Evolutionary conservation across 2,888 invertebrate species (phyloP).

Genomic region (Amblyjoppa proteus): DNA sequence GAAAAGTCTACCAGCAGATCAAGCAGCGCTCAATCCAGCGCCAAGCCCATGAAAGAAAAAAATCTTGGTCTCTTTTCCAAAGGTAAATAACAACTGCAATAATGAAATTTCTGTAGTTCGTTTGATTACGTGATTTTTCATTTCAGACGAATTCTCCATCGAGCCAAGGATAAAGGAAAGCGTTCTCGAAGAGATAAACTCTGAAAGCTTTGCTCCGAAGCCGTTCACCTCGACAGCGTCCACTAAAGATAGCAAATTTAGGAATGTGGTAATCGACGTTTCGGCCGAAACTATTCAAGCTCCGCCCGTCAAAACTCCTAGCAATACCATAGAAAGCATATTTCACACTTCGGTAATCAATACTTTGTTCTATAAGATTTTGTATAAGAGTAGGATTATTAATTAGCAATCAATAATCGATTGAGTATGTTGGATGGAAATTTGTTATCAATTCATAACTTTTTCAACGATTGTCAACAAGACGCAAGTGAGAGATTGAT

Average conservation of each 20-base stretch:
- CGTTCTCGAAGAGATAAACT: constrained; percentile 90
- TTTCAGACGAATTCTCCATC: constrained; percentile 80
- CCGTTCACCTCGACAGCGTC: constrained; percentile 86
- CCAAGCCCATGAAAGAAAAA: constrained; percentile 76
- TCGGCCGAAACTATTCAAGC: constrained; percentile 90
- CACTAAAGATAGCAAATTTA: constrained; percentile 87
- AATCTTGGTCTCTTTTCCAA: constrained; percentile 70
- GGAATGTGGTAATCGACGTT: constrained; percentile 91
- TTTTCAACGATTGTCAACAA: neutral
- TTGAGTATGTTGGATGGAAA: neutral
- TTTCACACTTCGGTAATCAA: constrained; percentile 82
- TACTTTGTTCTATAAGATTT: neutral
- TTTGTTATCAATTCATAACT: neutral
- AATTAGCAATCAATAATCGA: constrained; percentile 33
- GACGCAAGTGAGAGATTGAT: no score
- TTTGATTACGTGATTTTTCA: constrained; percentile 13
- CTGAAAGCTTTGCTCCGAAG: constrained; percentile 89
- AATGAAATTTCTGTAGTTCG: neutral
- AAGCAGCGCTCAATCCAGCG: constrained; percentile 80
- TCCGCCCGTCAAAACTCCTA: constrained; percentile 85
- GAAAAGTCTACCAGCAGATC: constrained; percentile 82
- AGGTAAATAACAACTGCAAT: constrained; percentile 72
- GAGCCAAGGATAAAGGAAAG: constrained; percentile 83
- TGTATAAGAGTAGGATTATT: neutral
- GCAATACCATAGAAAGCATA: constrained; percentile 78